phyloP scores from a whole-genome alignment of 2,888 invertebrate species.

The Xanthorhoe designata region DNA sequence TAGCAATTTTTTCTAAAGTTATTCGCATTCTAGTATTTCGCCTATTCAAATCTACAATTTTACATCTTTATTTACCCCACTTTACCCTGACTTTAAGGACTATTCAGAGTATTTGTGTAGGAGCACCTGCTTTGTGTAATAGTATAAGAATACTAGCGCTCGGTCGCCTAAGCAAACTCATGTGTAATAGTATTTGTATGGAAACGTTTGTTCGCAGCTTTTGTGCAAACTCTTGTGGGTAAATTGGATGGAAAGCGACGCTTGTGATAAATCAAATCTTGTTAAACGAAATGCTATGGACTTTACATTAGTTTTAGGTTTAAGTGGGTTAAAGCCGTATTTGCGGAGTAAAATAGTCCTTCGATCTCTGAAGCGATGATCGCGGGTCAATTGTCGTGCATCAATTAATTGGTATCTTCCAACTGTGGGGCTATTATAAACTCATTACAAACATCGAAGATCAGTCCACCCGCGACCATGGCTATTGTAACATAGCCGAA shows the following conservation, averaged over 20 bases:
- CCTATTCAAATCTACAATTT: background rate
- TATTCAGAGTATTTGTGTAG: slow-evolving; percentile 40
- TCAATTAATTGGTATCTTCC: too few species aligned
- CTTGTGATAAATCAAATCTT: slow-evolving; percentile 6
- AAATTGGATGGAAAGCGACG: slow-evolving; percentile 18
- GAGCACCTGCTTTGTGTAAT: slow-evolving; percentile 37
- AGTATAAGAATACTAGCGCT: slow-evolving; percentile 36
- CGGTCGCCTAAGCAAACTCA: slow-evolving; percentile 41
- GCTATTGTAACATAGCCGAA: too few species aligned
- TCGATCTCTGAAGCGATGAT: too few species aligned
- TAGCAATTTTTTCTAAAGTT: background rate
- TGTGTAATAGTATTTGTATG: slow-evolving; percentile 37
- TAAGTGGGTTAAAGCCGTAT: background rate
- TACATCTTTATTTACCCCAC: slow-evolving; percentile 22
- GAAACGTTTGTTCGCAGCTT: slow-evolving; percentile 28
- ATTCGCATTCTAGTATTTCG: background rate
- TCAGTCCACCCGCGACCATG: too few species aligned
- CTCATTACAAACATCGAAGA: too few species aligned
- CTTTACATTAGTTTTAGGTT: background rate
- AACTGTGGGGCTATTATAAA: too few species aligned
- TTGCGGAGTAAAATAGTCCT: too few species aligned
- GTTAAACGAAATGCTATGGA: background rate
- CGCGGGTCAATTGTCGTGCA: too few species aligned
- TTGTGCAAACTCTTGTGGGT: slow-evolving; percentile 3
- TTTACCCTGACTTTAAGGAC: slow-evolving; percentile 34